Conservation (phyloP, 2,113 vertebrate species). For the Herpailurus yagouaroundi region DNA sequence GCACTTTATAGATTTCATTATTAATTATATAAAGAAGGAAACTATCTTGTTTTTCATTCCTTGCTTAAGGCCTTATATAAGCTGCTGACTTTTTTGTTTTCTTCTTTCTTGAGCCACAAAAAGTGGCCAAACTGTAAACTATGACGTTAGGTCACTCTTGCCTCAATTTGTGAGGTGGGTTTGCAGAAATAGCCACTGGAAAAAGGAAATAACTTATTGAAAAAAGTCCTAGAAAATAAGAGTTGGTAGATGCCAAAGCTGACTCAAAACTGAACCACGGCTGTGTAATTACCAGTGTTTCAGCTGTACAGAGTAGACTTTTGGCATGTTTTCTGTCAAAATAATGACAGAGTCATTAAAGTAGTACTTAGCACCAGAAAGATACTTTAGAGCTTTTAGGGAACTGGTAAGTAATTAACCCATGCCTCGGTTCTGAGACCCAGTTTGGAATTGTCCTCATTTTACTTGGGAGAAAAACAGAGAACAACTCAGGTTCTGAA, state of each 20-base stretch:
- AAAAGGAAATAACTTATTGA: constrained; percentile 74
- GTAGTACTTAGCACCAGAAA: neutral
- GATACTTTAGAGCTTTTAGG: constrained; percentile 40
- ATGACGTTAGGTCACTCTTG: constrained; percentile 53
- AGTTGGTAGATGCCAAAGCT: constrained; percentile 28
- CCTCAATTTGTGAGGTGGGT: constrained; percentile 43
- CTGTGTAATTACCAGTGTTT: neutral
- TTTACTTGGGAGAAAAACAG: neutral
- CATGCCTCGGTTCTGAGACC: neutral
- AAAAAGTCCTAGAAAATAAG: constrained; percentile 65
- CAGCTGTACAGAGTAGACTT: neutral
- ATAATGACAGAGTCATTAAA: constrained; percentile 28
- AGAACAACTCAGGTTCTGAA: neutral
- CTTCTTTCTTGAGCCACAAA: neutral
- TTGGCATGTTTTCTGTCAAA: constrained; percentile 21
- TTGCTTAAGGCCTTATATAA: constrained; percentile 53
- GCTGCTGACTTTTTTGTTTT: neutral
- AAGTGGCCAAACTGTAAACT: constrained; percentile 67
- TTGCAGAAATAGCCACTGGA: constrained; percentile 73
- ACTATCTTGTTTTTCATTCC: neutral
- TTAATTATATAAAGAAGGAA: neutral
- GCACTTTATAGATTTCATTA: neutral
- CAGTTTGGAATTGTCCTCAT: neutral
- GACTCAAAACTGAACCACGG: neutral
- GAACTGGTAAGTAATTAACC: neutral